Conservation (phyloP, 2,888 invertebrate species). For the Mamestra brassicae region DNA sequence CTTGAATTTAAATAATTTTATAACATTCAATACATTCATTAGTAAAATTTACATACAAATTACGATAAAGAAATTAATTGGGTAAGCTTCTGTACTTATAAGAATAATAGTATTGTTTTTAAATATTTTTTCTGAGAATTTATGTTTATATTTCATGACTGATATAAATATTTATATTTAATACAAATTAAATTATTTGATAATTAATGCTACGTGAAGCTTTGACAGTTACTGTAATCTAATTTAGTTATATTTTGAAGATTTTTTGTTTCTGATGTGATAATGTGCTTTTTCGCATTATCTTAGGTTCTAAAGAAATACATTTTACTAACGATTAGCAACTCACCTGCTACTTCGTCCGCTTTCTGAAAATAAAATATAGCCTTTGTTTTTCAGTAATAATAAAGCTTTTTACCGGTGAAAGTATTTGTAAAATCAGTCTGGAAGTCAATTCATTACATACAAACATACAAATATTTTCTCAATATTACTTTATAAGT, state of each 20-base stretch:
- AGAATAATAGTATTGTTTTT: not conserved
- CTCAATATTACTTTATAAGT: no score
- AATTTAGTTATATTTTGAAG: not conserved
- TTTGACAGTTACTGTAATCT: not conserved
- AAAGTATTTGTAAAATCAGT: no score
- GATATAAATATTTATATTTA: not conserved
- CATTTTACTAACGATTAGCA: no score
- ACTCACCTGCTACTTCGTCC: no score
- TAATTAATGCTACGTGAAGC: not conserved
- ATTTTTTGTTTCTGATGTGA: not conserved
- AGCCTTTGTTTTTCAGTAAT: no score
- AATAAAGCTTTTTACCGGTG: no score
- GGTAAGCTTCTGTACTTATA: conserved; percentile 26
- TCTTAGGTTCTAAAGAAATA: no score
- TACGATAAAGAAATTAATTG: conserved; percentile 14
- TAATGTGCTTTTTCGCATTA: no score
- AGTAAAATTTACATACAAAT: conserved; percentile 35
- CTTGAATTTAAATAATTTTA: conserved; percentile 19
- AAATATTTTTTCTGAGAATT: not conserved
- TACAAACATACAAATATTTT: no score
- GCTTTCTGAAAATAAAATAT: no score
- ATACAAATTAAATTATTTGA: no score
- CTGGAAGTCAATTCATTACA: no score
- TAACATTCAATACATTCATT: not conserved
- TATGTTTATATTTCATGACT: not conserved